Evolutionary conservation across 2,113 vertebrate genomes (phyloP), one percentile per base, ranked within the genome.

Genomic region (Lepisosteus osseus): DNA sequence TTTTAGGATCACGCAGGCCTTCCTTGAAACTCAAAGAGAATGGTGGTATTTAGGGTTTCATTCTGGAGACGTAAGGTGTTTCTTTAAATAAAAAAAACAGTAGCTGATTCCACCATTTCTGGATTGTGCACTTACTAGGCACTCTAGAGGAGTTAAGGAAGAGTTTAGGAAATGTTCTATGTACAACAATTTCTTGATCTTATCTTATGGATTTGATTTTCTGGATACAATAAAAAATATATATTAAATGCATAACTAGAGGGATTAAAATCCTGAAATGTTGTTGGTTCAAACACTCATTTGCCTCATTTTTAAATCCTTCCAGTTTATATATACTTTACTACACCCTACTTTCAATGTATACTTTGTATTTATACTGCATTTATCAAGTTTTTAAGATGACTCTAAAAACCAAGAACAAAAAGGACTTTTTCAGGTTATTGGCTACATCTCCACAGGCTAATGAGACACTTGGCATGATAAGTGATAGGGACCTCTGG

Each of bases 401-500:
- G 29, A 29, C 29, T 29, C 29, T 29, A 29, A 29, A 29, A 29
- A 29, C 29, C 29, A 29, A 29, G 85, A 77, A 74, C 76, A 65
- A 69, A 41, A 12, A 81, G 81, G 76, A 82, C 86, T 81, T 72
- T 74, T 79, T 81, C 77, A 78, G 62, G 74, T 82, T 82, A 86
- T 85, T 85, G 86, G 87, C 88, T 84, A 85, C 63, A 42, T 74
- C 68, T 76, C 65, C 51, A 57, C 68, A 70, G 65, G 65, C 64
- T 55, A 71, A 68, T 41, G 43, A 51, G 71, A 67, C 67, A 51
- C 59, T 70, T 76, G 74, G 79, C 55, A 74, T 80, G 82, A 84
- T 88, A 71, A 88, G 88, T 86, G 83, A 88, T 88, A 59, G 14
- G 79, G 71, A 82, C 76, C 78, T 83, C 79, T 82, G 79, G 83